These are phyloP conservation scores for Orthosia cruda DNA, from an alignment of 2,888 invertebrate genomes.

Conservation along the genomic window DNA sequence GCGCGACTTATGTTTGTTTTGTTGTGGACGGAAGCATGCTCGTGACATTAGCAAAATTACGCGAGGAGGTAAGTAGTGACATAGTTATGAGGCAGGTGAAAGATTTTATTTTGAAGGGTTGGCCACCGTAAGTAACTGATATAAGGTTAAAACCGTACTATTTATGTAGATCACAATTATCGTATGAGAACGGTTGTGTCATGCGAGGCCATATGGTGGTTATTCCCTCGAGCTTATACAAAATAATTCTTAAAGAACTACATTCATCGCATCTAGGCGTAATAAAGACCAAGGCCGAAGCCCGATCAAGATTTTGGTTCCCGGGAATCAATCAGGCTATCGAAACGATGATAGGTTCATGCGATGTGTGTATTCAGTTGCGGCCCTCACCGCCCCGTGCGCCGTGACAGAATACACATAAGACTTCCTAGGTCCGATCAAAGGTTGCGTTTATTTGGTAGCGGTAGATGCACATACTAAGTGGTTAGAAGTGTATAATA, in stretches of 20 bases:
- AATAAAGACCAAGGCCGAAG: too few relatives aligned
- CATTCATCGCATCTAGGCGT: slow-evolving; percentile 2
- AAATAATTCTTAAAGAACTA: background rate
- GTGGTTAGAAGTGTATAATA: too few relatives aligned
- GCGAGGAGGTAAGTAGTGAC: background rate
- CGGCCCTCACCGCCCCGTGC: too few relatives aligned
- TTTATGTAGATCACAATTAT: slow-evolving; percentile 24
- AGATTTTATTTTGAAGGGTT: slow-evolving; percentile 4
- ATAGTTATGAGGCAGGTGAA: background rate
- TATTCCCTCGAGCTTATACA: background rate
- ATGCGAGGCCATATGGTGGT: slow-evolving; percentile 21
- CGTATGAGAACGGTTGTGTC: slow-evolving; percentile 8
- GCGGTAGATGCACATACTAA: too few relatives aligned
- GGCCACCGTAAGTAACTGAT: slow-evolving; percentile 11
- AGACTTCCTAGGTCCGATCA: too few relatives aligned
- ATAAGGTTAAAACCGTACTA: slow-evolving; percentile 10
- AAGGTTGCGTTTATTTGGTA: too few relatives aligned
- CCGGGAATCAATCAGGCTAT: too few relatives aligned
- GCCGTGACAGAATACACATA: too few relatives aligned
- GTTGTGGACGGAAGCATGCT: background rate
- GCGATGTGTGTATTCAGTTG: too few relatives aligned
- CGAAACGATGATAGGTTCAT: too few relatives aligned
- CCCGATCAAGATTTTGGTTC: too few relatives aligned
- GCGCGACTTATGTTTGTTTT: background rate
- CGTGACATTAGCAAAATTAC: background rate